Conservation (phyloP, 2,113 vertebrate species). For the Zonotrichia leucophrys region DNA sequence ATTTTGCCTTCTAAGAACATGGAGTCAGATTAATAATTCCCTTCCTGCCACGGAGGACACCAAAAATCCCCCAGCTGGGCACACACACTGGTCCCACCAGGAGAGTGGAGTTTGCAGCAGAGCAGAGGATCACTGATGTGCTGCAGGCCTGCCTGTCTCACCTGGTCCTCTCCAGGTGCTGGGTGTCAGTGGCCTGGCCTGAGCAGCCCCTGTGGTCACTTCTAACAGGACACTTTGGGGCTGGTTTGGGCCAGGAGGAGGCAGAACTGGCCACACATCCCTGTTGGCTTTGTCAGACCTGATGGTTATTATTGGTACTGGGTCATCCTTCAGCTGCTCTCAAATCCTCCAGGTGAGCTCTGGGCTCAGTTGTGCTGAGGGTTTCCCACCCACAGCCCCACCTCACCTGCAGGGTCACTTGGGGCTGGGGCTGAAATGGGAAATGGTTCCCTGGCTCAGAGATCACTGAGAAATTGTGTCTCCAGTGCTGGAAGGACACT, state of each 20-base stretch:
- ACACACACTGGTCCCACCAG: fast-evolving
- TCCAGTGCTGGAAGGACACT: neutral
- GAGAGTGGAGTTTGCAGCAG: fast-evolving
- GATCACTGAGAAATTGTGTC: fast-evolving
- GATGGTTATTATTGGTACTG: neutral
- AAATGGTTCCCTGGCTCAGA: neutral
- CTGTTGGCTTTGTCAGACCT: fast-evolving
- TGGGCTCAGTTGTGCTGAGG: neutral
- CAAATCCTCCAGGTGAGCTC: neutral
- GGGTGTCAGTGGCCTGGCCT: neutral
- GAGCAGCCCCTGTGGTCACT: neutral
- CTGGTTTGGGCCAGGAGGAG: neutral
- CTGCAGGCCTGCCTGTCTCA: neutral
- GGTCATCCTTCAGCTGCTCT: neutral
- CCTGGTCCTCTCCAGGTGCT: neutral
- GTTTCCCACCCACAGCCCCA: neutral
- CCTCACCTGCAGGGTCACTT: neutral
- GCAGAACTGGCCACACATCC: neutral
- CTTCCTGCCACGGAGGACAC: too few species aligned
- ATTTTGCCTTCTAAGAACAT: too few species aligned
- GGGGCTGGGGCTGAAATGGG: fast-evolving
- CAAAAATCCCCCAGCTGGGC: neutral
- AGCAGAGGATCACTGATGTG: neutral
- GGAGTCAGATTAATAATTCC: too few species aligned
- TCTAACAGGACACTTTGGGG: neutral